These are phyloP conservation scores for Schizotus pectinicornis DNA, from an alignment of 2,888 invertebrate genomes.

Conservation along the genomic window DNA sequence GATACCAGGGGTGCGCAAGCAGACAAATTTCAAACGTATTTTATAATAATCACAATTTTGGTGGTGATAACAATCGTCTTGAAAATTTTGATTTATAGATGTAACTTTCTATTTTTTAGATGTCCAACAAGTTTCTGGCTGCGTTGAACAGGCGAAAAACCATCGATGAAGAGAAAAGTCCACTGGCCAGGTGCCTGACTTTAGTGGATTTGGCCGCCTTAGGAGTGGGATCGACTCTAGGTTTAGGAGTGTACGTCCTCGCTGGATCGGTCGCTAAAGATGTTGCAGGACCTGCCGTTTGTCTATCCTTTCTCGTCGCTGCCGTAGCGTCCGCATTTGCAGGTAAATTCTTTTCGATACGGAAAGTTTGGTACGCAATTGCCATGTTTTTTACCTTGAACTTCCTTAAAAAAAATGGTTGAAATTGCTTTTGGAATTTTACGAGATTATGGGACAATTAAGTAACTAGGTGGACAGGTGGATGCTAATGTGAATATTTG, in stretches of 20 bases:
- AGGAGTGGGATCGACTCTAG: conserved; percentile 87
- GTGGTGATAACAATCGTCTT: too few species aligned
- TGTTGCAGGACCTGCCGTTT: conserved; percentile 90
- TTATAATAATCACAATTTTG: too few species aligned
- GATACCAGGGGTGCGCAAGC: not conserved
- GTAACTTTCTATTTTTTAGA: conserved; percentile 28
- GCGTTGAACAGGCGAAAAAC: conserved; percentile 60
- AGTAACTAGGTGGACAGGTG: too few species aligned
- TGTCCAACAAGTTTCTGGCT: conserved; percentile 39
- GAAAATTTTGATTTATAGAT: too few species aligned
- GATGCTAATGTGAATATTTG: too few species aligned
- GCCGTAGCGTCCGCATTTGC: conserved; percentile 93
- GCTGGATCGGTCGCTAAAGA: conserved; percentile 88
- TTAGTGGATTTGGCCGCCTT: conserved; percentile 86
- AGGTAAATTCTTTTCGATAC: conserved; percentile 61
- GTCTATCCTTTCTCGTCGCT: conserved; percentile 88
- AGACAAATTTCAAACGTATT: not conserved
- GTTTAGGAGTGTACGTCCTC: conserved; percentile 93
- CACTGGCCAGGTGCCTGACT: conserved; percentile 73
- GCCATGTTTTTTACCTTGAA: too few species aligned
- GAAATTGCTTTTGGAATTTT: too few species aligned
- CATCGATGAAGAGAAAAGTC: conserved; percentile 51
- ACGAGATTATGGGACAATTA: too few species aligned
- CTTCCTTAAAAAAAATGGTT: too few species aligned
- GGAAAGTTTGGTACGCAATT: too few species aligned